Percentiles rank a stretch among this genome's conserved stretches.
Conservation (phyloP, 2,113 vertebrate species). For the Gallinago media region DNA sequence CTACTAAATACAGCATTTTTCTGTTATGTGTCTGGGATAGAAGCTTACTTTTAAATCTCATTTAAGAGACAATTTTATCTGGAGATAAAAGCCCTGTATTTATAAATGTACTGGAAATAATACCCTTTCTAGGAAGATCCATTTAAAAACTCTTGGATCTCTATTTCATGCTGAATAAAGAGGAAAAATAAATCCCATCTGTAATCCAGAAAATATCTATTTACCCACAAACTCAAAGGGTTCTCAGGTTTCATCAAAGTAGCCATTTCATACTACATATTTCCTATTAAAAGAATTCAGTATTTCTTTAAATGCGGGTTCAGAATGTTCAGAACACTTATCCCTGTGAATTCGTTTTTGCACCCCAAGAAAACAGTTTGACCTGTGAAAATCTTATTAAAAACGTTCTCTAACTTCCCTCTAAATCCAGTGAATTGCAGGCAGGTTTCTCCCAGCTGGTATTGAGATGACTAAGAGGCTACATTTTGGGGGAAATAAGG, state of each 20-base stretch:
- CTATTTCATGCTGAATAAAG: conserved; percentile 44
- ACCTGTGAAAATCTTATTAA: neutral
- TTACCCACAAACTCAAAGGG: neutral
- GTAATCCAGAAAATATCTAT: conserved; percentile 2
- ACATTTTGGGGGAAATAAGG: neutral
- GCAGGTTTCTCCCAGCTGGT: neutral
- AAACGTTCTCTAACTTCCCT: neutral
- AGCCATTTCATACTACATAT: neutral
- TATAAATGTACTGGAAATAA: conserved; percentile 20
- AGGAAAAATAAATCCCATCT: conserved; percentile 26
- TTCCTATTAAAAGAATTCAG: neutral
- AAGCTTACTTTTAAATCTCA: conserved; percentile 8
- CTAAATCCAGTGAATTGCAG: neutral
- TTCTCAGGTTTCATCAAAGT: neutral
- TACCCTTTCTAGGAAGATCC: neutral
- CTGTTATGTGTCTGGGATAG: neutral
- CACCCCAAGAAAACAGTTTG: neutral
- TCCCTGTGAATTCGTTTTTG: neutral
- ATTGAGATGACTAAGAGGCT: neutral
- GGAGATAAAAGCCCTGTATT: conserved; percentile 3
- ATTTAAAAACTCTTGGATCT: neutral
- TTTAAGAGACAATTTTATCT: conserved; percentile 59
- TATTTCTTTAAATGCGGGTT: neutral
- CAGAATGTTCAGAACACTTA: neutral
- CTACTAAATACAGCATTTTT: conserved; percentile 50